Evolutionary conservation across 2,113 vertebrate genomes (phyloP).

Genomic region (Ornithorhynchus anatinus): DNA sequence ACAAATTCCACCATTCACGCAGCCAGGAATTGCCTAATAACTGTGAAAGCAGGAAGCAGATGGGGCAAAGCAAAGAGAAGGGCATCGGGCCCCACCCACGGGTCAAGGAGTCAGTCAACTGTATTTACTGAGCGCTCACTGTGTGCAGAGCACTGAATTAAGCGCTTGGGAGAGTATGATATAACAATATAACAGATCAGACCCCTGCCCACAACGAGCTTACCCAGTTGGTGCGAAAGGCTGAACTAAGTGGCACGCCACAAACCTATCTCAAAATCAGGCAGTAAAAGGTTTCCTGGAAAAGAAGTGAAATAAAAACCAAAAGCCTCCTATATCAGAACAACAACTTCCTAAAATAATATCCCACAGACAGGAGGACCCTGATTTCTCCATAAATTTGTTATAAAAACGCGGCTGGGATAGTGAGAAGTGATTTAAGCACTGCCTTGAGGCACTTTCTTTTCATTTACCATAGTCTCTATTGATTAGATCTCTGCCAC

Average conservation of each 20-base stretch:
- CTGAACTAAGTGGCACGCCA: background rate
- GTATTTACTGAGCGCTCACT: too few species aligned
- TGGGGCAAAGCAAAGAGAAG: background rate
- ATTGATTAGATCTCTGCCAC: background rate
- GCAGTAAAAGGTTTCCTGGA: background rate
- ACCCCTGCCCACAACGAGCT: too few species aligned
- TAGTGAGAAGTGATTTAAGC: constrained; percentile 2
- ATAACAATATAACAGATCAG: too few species aligned
- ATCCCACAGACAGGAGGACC: background rate
- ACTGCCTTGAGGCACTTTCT: background rate
- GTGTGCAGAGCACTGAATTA: too few species aligned
- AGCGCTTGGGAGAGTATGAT: too few species aligned
- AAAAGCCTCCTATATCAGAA: background rate
- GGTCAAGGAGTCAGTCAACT: too few species aligned
- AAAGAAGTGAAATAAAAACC: constrained; percentile 1
- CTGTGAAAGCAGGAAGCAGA: background rate
- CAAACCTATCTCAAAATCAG: background rate
- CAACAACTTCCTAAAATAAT: constrained; percentile 4
- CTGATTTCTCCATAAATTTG: background rate
- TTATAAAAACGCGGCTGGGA: constrained; percentile 7
- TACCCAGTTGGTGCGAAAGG: too few species aligned
- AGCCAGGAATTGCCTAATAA: background rate
- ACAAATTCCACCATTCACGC: too few species aligned
- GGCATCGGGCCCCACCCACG: too few species aligned
- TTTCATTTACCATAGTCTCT: constrained; percentile 17